A percentile compares a stretch with the other conserved stretches of the same genome.
Evolutionary conservation across 2,888 invertebrate species (phyloP).

Genomic region (Eristalis tenax): DNA sequence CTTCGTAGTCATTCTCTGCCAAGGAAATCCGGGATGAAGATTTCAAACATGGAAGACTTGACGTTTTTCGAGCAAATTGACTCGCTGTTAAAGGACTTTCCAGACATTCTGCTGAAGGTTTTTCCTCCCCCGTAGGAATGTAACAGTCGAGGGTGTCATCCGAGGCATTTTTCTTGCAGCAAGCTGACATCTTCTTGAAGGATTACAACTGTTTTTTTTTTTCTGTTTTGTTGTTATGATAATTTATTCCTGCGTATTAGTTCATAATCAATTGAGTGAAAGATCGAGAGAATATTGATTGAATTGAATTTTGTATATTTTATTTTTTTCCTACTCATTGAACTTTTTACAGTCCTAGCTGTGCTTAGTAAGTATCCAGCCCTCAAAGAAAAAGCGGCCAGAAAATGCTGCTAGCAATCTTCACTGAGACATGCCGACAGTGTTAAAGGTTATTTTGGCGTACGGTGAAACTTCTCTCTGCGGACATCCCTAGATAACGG

Average conservation of each 20-base stretch:
- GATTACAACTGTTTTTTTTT: not conserved
- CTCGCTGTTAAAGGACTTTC: not conserved
- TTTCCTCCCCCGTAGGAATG: not conserved
- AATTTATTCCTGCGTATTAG: not conserved
- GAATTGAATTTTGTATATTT: not conserved
- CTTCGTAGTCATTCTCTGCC: slow-evolving; percentile 74
- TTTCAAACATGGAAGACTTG: not conserved
- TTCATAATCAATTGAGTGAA: not conserved
- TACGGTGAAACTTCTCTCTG: too few relatives aligned
- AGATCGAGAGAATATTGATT: not conserved
- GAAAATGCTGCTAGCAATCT: too few relatives aligned
- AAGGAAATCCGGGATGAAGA: not conserved
- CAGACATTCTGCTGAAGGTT: not conserved
- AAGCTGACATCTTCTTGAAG: not conserved
- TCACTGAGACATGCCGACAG: too few relatives aligned
- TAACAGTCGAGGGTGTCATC: not conserved
- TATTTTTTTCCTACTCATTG: too few relatives aligned
- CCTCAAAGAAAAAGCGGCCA: too few relatives aligned
- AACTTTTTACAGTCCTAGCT: too few relatives aligned
- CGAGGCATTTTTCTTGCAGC: not conserved
- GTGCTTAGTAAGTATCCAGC: too few relatives aligned
- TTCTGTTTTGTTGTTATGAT: not conserved
- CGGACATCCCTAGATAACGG: too few relatives aligned
- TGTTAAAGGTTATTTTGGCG: too few relatives aligned
- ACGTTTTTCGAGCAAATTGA: not conserved